A percentile compares a stretch with the other conserved stretches of the same genome.
Conservation (phyloP, 2,888 invertebrate species). For the Drosophila trichaetosa region DNA sequence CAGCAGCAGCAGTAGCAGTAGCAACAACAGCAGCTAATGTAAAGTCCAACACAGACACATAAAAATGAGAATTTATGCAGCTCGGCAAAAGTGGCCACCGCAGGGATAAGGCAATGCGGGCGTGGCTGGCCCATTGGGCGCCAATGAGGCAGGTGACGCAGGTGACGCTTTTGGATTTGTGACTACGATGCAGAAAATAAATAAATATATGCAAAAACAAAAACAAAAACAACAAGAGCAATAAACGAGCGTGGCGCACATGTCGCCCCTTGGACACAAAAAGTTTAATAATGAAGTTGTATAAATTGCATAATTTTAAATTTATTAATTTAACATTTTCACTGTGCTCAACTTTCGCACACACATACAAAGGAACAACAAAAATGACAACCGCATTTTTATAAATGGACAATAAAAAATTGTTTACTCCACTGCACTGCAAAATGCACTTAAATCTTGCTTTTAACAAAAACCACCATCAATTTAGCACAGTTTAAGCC, state of each 20-base stretch:
- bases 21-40: constrained; percentile 62
- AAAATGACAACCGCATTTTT: constrained; percentile 45
- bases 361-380: constrained; percentile 8
- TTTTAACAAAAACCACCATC: constrained; percentile 32
- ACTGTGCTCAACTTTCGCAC: constrained; percentile 30
- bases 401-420: constrained; percentile 44
- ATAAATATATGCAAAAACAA: constrained; percentile 7
- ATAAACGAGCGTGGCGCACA: constrained; percentile 61
- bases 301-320: constrained; percentile 69
- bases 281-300: constrained; percentile 75
- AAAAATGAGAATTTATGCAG: constrained; percentile 76
- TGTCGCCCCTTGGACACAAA: constrained; percentile 46
- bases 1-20: neutral
- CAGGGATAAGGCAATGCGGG: constrained; percentile 37
- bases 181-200: constrained; percentile 46
- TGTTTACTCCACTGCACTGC: neutral
- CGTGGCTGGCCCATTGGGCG: constrained; percentile 15
- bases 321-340: constrained; percentile 64
- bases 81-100: constrained; percentile 59
- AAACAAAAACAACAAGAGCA: constrained; percentile 43
- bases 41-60: constrained; percentile 74
- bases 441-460: constrained; percentile 25
- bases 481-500: constrained; percentile 27
- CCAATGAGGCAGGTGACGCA: constrained; percentile 65
- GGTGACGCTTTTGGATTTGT: constrained; percentile 73